phyloP scores from a whole-genome alignment of 2,113 vertebrate species.

The Myotis yumanensis region DNA sequence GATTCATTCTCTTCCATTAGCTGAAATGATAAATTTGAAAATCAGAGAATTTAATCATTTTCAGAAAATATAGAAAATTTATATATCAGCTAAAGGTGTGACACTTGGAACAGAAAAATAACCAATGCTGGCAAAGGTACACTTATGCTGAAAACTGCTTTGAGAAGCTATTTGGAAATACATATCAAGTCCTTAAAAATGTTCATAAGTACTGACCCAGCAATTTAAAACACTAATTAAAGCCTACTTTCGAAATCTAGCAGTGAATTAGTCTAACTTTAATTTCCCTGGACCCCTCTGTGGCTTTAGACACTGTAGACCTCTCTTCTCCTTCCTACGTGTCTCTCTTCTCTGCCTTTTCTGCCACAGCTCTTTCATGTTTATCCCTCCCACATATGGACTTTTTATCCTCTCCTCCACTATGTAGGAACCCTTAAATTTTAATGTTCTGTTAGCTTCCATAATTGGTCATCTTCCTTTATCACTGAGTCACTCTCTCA shows the following conservation, averaged over 20 bases:
- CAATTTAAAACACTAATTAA: constrained; percentile 29
- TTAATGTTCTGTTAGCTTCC: background rate
- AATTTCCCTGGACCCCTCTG: background rate
- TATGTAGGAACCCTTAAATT: background rate
- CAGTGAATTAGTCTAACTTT: background rate
- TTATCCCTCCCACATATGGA: background rate
- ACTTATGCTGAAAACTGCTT: constrained; percentile 9
- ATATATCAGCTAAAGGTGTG: background rate
- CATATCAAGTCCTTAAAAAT: background rate
- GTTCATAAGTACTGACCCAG: background rate
- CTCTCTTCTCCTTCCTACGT: background rate
- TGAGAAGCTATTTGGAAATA: constrained; percentile 35
- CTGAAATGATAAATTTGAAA: constrained; percentile 79
- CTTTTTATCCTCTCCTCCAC: background rate
- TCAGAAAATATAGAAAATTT: background rate
- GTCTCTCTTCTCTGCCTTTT: background rate
- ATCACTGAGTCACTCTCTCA: constrained; percentile 10
- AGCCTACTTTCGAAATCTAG: constrained; percentile 12
- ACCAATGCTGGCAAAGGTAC: background rate
- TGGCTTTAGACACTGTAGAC: background rate
- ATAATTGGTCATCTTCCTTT: background rate
- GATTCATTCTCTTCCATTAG: constrained; percentile 96
- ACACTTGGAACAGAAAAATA: background rate
- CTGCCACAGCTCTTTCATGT: background rate
- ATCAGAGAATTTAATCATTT: constrained; percentile 34